A percentile compares a stretch with the other conserved stretches of the same genome.
These are phyloP conservation scores for Platorchestia sp. DNA, from an alignment of 1,140 invertebrate species.

Conservation along the genomic window DNA sequence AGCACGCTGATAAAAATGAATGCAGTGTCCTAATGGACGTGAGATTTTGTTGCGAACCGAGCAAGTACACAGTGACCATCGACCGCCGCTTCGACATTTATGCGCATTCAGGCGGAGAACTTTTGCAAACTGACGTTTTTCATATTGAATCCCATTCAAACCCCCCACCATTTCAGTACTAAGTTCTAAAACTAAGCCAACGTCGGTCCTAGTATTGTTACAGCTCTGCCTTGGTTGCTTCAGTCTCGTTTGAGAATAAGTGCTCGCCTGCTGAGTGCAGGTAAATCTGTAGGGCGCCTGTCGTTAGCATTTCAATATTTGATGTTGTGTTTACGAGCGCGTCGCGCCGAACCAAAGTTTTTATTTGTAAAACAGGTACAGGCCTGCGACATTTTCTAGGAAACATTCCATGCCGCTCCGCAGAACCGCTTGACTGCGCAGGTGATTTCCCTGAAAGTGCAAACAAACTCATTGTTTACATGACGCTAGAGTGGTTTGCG, in stretches of 20 bases:
- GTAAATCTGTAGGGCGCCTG: background rate
- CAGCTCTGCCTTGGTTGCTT: background rate
- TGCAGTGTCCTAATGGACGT: too few species aligned
- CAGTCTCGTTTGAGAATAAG: background rate
- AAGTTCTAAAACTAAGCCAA: too few species aligned
- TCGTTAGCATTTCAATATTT: background rate
- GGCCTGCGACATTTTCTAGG: background rate
- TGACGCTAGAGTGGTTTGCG: background rate
- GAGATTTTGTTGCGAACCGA: too few species aligned
- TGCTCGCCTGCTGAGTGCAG: background rate
- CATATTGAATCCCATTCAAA: too few species aligned
- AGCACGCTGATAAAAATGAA: too few species aligned
- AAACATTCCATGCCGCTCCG: background rate
- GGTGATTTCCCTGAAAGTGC: background rate
- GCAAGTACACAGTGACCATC: too few species aligned
- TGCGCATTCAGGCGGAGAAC: too few species aligned
- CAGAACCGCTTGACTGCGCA: background rate
- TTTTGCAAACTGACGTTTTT: too few species aligned
- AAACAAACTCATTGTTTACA: constrained; percentile 52
- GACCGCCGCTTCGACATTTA: too few species aligned
- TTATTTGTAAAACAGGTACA: background rate
- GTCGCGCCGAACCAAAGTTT: background rate
- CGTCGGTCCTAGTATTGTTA: too few species aligned
- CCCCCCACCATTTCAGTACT: too few species aligned
- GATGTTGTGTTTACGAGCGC: background rate